Conservation (phyloP, 2,113 vertebrate species). For the Gasterosteus nipponicus region DNA sequence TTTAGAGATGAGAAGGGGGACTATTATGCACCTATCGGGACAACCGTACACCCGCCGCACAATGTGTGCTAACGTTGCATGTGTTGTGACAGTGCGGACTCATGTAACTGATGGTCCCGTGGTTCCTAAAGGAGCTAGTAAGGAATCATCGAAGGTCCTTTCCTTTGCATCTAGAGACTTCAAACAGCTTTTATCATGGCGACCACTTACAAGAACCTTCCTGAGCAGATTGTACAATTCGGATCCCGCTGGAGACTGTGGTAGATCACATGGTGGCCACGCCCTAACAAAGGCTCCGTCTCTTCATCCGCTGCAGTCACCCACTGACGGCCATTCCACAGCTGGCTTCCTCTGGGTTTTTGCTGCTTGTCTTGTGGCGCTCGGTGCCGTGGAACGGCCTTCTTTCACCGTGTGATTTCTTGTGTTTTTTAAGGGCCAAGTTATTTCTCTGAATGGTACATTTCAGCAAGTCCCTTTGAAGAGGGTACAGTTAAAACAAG, state of each 20-base stretch:
- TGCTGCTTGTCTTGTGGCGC: not conserved
- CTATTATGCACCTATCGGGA: not conserved
- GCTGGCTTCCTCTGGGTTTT: not conserved
- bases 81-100: too few species aligned
- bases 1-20: too few species aligned
- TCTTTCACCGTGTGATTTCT: slow-evolving; percentile 13
- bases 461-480: slow-evolving; percentile 65
- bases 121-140: too few species aligned
- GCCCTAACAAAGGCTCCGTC: not conserved
- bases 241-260: not conserved
- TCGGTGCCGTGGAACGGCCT: not conserved
- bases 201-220: too few species aligned
- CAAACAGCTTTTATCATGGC: too few species aligned
- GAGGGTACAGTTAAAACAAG: slow-evolving; percentile 59
- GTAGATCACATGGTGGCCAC: not conserved
- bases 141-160: too few species aligned
- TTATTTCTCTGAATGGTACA: slow-evolving; percentile 46
- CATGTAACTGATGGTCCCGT: too few species aligned
- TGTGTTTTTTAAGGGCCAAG: slow-evolving; percentile 26
- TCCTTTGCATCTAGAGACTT: too few species aligned
- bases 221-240: too few species aligned
- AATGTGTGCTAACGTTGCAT: too few species aligned
- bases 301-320: not conserved
- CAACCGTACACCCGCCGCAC: too few species aligned
- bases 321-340: not conserved